Base-by-base conservation (phyloP, 2,888 invertebrate genomes). In the Parnassius apollo region DNA sequence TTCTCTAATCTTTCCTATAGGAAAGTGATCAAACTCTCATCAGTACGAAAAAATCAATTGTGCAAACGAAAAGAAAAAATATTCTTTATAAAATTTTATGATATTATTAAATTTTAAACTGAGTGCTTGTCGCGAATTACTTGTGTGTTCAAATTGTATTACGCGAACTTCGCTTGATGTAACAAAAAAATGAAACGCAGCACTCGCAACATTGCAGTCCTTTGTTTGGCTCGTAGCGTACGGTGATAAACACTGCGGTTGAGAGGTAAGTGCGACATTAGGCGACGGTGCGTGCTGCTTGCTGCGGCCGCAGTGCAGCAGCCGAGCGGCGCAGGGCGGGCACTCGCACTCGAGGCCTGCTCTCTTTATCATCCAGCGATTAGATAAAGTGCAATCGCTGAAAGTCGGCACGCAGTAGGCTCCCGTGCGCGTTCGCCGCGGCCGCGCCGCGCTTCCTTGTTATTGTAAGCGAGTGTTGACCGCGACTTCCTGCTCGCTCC, bases 371-470 rank as follows among this genome's bases (percentile, higher is more conserved):
- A 73, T 76, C 77, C 75, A 66, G 73, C 83, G 87, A 87, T 87
- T 87, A 87, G 87, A 88, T 88, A 87, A 83, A 83, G 85, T 79
- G 72, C 77, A 79, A 77, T 77, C 76, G 81, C 75, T 75, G 69
- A 72, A 72, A 76, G 68, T 74, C 69, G 65, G 68, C 71, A 70
- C 64, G 78, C 84, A 82, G 86, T 82, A 80, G 81, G 76, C 75
- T 67, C 70, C 70, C 73, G 78, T 73, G 76, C 81, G 76, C 74
- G 75, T 71, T 69, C 69, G 69, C 68, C 70, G 77, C 71, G 66
- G 71, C 70, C 74, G 75, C 64, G 62, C 55, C 57, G 51, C 63
- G 67, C 69, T 71, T 71, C 74, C 74, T 71, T 69, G 74, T 71
- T 72, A 69, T 74, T 72, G 74, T 72, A 69, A 71, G 68, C 71